Evolutionary conservation across 2,888 invertebrate genomes (phyloP).

Genomic region (Terebella lapidaria): DNA sequence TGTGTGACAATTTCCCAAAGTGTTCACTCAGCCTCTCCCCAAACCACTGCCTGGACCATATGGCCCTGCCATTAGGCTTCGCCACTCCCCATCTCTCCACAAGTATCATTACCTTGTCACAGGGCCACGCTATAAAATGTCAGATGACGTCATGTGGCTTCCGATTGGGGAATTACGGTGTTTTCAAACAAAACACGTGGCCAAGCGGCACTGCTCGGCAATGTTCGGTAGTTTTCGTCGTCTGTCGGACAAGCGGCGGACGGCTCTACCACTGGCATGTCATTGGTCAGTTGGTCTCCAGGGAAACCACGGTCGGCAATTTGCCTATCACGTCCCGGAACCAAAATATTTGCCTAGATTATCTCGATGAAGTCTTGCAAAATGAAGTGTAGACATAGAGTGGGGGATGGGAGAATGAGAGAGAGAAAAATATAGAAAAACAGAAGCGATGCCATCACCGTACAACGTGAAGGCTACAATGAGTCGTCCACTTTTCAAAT

Average conservation of each 20-base stretch:
- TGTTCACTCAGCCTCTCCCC: too few species aligned
- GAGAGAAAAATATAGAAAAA: background rate
- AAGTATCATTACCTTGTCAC: too few species aligned
- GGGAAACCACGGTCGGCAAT: background rate
- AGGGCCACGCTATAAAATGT: background rate
- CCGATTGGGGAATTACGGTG: background rate
- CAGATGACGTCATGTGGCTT: background rate
- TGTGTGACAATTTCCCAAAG: too few species aligned
- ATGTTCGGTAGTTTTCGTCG: constrained; percentile 16
- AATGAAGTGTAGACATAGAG: constrained; percentile 1
- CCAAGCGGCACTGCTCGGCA: background rate
- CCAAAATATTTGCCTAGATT: constrained; percentile 11
- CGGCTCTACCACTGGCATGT: background rate
- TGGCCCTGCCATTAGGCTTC: too few species aligned
- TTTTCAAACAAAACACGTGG: background rate
- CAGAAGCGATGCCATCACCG: background rate
- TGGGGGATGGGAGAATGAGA: background rate
- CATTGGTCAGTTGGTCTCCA: background rate
- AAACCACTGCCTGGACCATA: too few species aligned
- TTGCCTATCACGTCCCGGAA: constrained; percentile 19
- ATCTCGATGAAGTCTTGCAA: background rate
- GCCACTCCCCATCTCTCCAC: too few species aligned
- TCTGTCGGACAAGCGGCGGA: constrained; percentile 6
- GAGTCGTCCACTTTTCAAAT: too few species aligned
- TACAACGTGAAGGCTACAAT: background rate